A percentile compares a stretch with the other conserved stretches of the same genome.
Conservation (phyloP, 1,140 invertebrate species). For the Planococcus citri region DNA sequence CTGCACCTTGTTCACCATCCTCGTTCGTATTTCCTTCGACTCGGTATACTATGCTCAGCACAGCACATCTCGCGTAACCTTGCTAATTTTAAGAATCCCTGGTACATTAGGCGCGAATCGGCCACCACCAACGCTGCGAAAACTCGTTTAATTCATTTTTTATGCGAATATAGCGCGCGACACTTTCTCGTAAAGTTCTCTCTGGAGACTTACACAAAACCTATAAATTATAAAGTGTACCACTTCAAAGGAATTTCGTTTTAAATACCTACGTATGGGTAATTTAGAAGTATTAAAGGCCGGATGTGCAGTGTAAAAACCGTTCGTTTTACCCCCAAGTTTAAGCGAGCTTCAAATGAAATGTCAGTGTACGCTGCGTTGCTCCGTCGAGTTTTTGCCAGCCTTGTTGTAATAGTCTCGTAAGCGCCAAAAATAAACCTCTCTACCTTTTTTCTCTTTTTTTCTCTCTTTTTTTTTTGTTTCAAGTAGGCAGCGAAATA, state of each 20-base stretch:
- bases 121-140: neutral
- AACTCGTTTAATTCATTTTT: conserved; percentile 6
- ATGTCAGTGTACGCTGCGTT: neutral
- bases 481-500: neutral
- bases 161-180: neutral
- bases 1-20: no score
- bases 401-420: no score
- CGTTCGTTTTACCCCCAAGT: neutral
- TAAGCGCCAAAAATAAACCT: no score
- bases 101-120: neutral
- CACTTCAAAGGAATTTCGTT: conserved; percentile 1
- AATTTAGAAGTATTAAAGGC: neutral
- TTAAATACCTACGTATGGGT: neutral
- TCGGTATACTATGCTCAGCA: neutral
- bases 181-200: neutral
- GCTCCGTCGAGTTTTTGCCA: no score
- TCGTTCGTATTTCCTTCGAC: no score
- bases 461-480: no score
- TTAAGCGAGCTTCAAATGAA: neutral
- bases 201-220: neutral
- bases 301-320: conserved; percentile 1
- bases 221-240: neutral
- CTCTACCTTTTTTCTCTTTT: no score
- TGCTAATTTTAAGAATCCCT: neutral
- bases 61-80: neutral